Conservation (phyloP, 2,797 vertebrate genomes). For the Lepilemur septentrionalis region DNA sequence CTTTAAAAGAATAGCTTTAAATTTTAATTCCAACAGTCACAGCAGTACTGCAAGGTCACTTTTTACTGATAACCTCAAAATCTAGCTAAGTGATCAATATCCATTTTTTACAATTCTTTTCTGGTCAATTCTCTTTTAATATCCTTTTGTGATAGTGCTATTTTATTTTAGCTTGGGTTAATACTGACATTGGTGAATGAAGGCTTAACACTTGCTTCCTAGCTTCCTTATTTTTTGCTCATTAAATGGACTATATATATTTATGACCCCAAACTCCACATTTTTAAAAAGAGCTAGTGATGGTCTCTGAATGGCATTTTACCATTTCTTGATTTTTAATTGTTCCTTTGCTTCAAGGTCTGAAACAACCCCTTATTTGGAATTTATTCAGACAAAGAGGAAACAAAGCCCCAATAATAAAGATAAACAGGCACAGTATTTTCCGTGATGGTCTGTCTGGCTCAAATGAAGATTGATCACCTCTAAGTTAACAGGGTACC, state of each 20-base stretch:
- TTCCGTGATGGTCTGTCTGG: constrained; percentile 82
- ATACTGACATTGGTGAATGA: neutral
- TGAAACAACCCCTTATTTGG: constrained; percentile 67
- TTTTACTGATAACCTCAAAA: neutral
- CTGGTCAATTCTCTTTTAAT: constrained; percentile 40
- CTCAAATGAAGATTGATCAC: constrained; percentile 84
- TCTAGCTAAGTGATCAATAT: constrained; percentile 4
- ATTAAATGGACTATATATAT: neutral
- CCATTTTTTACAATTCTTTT: constrained; percentile 70
- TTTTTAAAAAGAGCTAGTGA: constrained; percentile 56
- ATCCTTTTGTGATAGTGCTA: neutral
- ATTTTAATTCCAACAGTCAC: constrained; percentile 34
- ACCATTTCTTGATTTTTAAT: constrained; percentile 24
- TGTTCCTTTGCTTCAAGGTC: constrained; percentile 65
- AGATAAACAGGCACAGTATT: constrained; percentile 84
- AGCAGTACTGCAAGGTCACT: constrained; percentile 19
- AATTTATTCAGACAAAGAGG: constrained; percentile 81
- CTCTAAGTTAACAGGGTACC: constrained; percentile 79
- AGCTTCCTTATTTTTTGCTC: neutral
- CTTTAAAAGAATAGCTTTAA: neutral
- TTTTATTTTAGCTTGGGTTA: constrained; percentile 24
- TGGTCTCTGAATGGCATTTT: constrained; percentile 22
- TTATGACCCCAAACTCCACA: constrained; percentile 52
- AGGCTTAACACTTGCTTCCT: neutral
- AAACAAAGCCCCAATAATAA: constrained; percentile 84